These are phyloP conservation scores for Masticophis lateralis DNA, from an alignment of 2,797 vertebrate genomes.

Conservation along the genomic window DNA sequence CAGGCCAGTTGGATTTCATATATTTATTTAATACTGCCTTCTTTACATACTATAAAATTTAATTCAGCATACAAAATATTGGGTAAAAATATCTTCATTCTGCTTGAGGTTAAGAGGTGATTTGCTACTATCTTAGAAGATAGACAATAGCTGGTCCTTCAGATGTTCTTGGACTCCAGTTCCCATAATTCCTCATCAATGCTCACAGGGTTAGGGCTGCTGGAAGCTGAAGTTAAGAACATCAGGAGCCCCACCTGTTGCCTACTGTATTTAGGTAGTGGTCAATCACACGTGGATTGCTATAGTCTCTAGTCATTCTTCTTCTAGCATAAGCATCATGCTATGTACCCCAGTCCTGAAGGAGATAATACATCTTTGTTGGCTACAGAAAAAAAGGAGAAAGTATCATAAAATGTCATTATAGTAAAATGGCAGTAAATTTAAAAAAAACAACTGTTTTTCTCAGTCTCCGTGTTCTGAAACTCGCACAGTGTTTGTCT, in stretches of 20 bases:
- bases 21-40: slow-evolving; percentile 11
- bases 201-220: neutral
- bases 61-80: slow-evolving; percentile 36
- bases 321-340: slow-evolving; percentile 26
- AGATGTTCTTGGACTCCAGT: neutral
- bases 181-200: neutral
- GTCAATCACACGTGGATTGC: neutral
- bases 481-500: slow-evolving; percentile 43
- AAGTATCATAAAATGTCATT: slow-evolving; percentile 37
- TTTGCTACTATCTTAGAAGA: neutral
- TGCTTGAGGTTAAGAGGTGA: neutral
- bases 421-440: slow-evolving; percentile 18
- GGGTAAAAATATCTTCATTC: slow-evolving; percentile 20
- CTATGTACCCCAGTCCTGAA: slow-evolving; percentile 26
- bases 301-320: slow-evolving; percentile 22
- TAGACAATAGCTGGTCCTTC: neutral
- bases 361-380: slow-evolving; percentile 24
- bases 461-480: slow-evolving; percentile 30
- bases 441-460: slow-evolving; percentile 30
- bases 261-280: neutral
- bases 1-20: slow-evolving; percentile 26
- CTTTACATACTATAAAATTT: slow-evolving; percentile 19
- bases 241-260: neutral
- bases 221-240: neutral
- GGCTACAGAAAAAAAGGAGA: slow-evolving; percentile 40